These are phyloP conservation scores for Proterorhinus semilunaris DNA, from an alignment of 2,113 vertebrate species.

Conservation along the genomic window DNA sequence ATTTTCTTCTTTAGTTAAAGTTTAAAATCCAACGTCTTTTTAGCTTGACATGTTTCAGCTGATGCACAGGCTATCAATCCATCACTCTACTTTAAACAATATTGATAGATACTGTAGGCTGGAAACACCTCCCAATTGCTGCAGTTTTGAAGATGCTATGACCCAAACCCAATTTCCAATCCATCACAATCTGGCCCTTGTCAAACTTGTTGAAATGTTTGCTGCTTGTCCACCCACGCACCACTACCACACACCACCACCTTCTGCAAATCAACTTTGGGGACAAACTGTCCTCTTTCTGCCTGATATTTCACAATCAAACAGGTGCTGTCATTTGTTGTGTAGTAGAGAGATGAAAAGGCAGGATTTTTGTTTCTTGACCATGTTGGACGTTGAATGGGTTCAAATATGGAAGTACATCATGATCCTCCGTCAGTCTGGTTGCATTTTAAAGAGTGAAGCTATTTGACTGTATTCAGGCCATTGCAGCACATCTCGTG, in stretches of 20 bases:
- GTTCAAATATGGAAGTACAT: neutral
- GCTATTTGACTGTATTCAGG: neutral
- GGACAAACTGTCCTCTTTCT: neutral
- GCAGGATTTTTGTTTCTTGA: too few relatives aligned
- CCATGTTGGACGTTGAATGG: neutral
- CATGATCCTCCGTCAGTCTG: neutral
- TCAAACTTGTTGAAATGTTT: neutral
- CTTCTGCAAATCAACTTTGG: neutral
- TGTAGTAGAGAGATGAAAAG: neutral
- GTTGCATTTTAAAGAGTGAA: neutral
- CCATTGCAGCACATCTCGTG: constrained; percentile 10
- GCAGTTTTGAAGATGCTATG: neutral
- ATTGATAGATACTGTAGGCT: neutral
- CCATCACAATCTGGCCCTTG: neutral
- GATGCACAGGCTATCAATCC: neutral
- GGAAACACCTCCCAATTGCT: neutral
- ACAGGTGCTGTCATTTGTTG: neutral
- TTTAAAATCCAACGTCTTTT: too few relatives aligned
- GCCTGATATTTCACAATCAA: neutral
- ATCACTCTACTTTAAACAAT: neutral
- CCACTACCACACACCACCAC: too few relatives aligned
- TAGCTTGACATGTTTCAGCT: too few relatives aligned
- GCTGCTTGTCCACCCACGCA: too few relatives aligned
- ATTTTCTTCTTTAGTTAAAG: too few relatives aligned
- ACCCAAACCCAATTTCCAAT: neutral